These are phyloP conservation scores for Indicator maculatus DNA, from an alignment of 2,113 vertebrate genomes.

Conservation along the genomic window DNA sequence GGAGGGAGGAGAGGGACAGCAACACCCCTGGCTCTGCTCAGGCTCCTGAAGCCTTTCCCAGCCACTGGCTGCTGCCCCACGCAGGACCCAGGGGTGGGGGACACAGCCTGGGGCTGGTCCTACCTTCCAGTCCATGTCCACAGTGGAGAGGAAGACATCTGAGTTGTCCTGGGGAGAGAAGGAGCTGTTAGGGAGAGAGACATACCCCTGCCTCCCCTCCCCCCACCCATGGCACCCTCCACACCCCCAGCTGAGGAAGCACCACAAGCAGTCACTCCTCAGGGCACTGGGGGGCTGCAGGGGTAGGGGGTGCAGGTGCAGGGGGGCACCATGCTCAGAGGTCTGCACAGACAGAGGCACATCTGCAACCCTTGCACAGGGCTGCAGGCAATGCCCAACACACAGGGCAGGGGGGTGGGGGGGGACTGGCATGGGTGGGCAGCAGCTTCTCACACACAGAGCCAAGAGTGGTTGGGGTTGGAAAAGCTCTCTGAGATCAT, in stretches of 20 bases:
- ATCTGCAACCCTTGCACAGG: accelerated
- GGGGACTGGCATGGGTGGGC: accelerated
- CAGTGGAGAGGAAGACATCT: constrained; percentile 84
- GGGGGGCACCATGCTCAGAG: no score
- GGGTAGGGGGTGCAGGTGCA: no score
- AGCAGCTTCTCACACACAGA: background rate
- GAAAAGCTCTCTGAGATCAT: no score
- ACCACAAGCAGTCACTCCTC: background rate
- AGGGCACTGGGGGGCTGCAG: background rate
- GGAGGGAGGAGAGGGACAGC: background rate
- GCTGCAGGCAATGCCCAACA: background rate
- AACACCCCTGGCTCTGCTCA: background rate
- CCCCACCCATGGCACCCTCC: accelerated
- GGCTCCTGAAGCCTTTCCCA: background rate
- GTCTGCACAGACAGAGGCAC: accelerated
- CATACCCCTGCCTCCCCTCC: accelerated
- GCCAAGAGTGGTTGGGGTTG: no score
- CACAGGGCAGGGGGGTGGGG: no score
- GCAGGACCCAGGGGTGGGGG: background rate
- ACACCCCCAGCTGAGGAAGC: background rate
- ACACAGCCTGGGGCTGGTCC: background rate
- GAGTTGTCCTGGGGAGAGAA: constrained; percentile 83
- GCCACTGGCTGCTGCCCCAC: background rate
- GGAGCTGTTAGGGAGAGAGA: background rate
- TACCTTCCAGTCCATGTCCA: constrained; percentile 94